phyloP scores from a whole-genome alignment of 2,888 invertebrate genomes.

The Idaea aversata region DNA sequence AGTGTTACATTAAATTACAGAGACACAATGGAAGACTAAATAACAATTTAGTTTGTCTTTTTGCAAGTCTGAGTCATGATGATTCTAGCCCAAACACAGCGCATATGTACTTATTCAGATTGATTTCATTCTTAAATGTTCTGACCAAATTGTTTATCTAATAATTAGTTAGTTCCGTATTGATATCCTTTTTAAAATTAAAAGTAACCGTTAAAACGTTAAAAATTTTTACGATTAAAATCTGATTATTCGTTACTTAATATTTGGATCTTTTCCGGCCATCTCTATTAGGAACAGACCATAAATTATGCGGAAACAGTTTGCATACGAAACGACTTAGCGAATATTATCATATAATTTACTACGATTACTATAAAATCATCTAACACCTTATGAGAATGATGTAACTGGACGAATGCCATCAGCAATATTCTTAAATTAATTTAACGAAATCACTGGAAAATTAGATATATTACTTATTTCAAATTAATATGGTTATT shows the following conservation, averaged over 20 bases:
- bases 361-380: neutral
- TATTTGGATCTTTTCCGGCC: neutral
- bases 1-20: neutral
- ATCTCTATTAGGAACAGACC: neutral
- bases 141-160: neutral
- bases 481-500: too few species aligned
- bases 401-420: neutral
- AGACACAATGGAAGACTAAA: neutral
- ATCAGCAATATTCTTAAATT: neutral
- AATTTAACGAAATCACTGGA: neutral
- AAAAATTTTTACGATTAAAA: neutral
- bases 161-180: too few species aligned
- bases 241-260: constrained; percentile 6
- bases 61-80: neutral
- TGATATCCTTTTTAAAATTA: neutral
- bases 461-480: neutral
- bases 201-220: neutral
- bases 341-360: neutral
- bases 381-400: neutral
- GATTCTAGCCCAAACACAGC: neutral
- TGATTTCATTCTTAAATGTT: neutral
- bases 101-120: neutral
- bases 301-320: neutral
- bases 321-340: neutral
- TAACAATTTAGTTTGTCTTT: neutral